These are phyloP conservation scores for Sus cebifrons DNA, from an alignment of 2,797 vertebrate species.

Conservation along the genomic window DNA sequence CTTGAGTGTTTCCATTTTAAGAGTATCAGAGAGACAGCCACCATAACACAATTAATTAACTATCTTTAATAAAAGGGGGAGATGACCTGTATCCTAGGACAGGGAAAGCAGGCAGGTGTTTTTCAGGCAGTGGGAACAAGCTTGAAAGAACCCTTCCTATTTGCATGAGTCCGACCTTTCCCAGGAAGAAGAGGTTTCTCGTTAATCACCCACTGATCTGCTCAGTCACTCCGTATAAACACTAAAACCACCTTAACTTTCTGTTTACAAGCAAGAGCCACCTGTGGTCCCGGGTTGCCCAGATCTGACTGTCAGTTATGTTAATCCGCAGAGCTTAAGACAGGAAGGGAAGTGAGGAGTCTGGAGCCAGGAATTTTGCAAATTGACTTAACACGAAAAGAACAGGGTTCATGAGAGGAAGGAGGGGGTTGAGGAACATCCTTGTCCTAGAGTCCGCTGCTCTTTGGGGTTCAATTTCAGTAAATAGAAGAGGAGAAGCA, in stretches of 20 bases:
- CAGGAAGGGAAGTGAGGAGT: conserved; percentile 70
- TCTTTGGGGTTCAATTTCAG: background rate
- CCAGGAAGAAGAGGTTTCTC: conserved; percentile 79
- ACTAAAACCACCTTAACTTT: conserved; percentile 78
- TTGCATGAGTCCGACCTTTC: conserved; percentile 37
- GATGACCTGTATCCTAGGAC: background rate
- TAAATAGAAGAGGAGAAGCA: background rate
- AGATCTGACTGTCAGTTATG: conserved; percentile 57
- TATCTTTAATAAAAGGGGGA: conserved; percentile 17
- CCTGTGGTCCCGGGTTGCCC: conserved; percentile 68
- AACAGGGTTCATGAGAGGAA: background rate
- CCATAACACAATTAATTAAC: background rate
- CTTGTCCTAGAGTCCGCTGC: background rate
- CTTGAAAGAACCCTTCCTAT: background rate
- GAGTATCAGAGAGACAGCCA: background rate
- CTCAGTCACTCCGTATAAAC: conserved; percentile 72
- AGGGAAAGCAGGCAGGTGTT: background rate
- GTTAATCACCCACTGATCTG: conserved; percentile 73
- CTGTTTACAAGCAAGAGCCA: conserved; percentile 81
- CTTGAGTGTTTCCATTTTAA: conserved; percentile 4
- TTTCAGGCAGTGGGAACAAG: background rate
- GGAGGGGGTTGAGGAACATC: background rate
- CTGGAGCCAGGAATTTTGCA: conserved; percentile 68
- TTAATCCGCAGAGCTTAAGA: conserved; percentile 76
- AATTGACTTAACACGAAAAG: conserved; percentile 68